phyloP scores from a whole-genome alignment of 2,113 vertebrate species.

The Bufo bufo region DNA sequence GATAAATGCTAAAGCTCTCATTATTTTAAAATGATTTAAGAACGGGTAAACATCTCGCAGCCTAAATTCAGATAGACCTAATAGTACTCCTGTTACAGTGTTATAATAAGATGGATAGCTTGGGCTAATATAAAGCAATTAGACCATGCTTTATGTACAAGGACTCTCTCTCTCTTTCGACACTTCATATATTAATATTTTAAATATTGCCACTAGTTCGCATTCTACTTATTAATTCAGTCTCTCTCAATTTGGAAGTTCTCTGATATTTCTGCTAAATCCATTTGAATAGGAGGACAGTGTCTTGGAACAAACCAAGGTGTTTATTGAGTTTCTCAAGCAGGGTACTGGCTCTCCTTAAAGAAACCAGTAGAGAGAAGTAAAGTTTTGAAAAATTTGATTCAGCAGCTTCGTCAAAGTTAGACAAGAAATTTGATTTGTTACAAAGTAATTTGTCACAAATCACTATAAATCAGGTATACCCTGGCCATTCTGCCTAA shows the following conservation, averaged over 20 bases:
- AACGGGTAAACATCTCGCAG: slow-evolving; percentile 86
- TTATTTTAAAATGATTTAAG: slow-evolving; percentile 98
- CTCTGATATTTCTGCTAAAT: slow-evolving; percentile 59
- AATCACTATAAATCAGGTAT: no score
- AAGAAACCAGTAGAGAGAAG: no score
- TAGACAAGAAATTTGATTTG: no score
- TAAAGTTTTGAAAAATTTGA: no score
- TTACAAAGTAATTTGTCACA: no score
- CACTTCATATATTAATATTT: slow-evolving; percentile 75
- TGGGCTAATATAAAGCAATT: slow-evolving; percentile 85
- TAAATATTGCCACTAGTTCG: slow-evolving; percentile 72
- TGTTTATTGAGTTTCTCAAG: no score
- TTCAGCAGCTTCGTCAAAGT: no score
- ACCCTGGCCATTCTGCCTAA: no score
- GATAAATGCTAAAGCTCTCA: slow-evolving; percentile 94
- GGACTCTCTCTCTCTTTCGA: slow-evolving; percentile 72
- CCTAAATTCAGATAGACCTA: slow-evolving; percentile 78
- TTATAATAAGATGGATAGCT: slow-evolving; percentile 83
- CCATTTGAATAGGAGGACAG: slow-evolving; percentile 51
- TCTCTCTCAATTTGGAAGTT: slow-evolving; percentile 70
- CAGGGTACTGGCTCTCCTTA: no score
- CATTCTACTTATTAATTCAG: slow-evolving; percentile 71
- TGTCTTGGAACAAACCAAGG: neutral
- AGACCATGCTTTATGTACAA: slow-evolving; percentile 84
- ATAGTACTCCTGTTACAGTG: slow-evolving; percentile 80